Base-by-base conservation (phyloP, 2,888 invertebrate species). In the Tethea ocularis region DNA sequence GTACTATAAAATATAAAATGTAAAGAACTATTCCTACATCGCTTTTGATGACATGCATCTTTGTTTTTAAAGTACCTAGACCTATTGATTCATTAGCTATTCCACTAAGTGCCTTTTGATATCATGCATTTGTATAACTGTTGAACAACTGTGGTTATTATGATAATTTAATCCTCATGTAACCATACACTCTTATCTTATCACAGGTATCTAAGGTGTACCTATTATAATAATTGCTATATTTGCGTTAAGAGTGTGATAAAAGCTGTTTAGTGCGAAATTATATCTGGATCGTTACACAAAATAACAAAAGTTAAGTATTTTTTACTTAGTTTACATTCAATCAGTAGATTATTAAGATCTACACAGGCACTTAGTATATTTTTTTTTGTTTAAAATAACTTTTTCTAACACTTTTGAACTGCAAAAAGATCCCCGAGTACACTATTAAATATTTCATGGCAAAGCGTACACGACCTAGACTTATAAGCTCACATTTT, bases 151-250 rank as follows among this genome's bases (percentile, higher is more conserved):
- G 54, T 33, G 20, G 22, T 66, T 70, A 62, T 63, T 66, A 61
- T 23, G 52, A 58, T 52, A 71, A 67, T 68, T 65, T 76, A 68
- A 71, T 71, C 60, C 67, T 64, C 61, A 61, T 67, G 57, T 59
- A 60, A 58, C 66, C 69, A 67, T 68, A 62, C 66, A 69, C 59
- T 51, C 68, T 75, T 76, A 75, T 81, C 77, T 80, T 68, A 73
- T 80, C 71, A 71, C 59, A 60, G 52, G 36, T 54, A 33, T 33
- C 29, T 33, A 17, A 59, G 53, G 54, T 54, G 53, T 29, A 36
- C 33, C n/a, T n/a, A n/a, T n/a, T 33, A 54, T 54, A 36, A 54
- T 36, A 33, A 46, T 13, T 13, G 22, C 54, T 54, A 54, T 54
- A 20, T 36, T 36, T 36, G n/a, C 17, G 20, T 22, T 36, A 53